Evolutionary conservation across 2,888 invertebrate genomes (phyloP).

Genomic region (Rugalucina vietnamica): DNA sequence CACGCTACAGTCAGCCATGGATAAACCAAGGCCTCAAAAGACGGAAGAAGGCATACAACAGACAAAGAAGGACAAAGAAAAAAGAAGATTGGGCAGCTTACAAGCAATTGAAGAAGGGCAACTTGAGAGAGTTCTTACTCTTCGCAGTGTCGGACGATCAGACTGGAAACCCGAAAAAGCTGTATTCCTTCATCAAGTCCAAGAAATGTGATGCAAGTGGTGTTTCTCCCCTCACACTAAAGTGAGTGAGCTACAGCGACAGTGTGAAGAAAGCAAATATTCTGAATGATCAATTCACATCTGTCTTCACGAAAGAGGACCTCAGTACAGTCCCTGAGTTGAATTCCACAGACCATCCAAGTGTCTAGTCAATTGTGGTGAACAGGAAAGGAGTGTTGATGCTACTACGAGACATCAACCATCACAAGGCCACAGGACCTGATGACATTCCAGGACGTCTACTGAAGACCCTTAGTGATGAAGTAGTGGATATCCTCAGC

Average conservation of each 20-base stretch:
- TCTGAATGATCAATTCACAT: constrained; percentile 1
- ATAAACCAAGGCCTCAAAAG: neutral
- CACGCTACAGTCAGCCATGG: neutral
- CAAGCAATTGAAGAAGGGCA: neutral
- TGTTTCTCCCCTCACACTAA: neutral
- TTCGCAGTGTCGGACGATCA: neutral
- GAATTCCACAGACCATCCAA: constrained; percentile 1
- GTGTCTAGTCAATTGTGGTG: neutral
- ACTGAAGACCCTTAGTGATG: neutral
- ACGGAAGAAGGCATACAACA: constrained; percentile 1
- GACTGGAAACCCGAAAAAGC: neutral
- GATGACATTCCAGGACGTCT: neutral
- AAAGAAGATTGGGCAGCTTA: neutral
- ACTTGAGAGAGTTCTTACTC: neutral
- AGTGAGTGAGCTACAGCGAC: constrained; percentile 3
- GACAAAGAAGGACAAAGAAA: neutral
- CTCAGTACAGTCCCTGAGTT: neutral
- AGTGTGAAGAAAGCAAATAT: constrained; percentile 11
- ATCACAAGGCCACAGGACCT: constrained; percentile 7
- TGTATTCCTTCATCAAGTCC: constrained; percentile 1
- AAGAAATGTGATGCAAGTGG: constrained; percentile 14
- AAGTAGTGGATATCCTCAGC: neutral
- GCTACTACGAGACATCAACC: neutral
- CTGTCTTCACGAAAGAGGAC: constrained; percentile 2
- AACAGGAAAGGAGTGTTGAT: neutral